Evolutionary conservation across 2,888 invertebrate species (phyloP).

Genomic region (Machimus atricapillus): DNA sequence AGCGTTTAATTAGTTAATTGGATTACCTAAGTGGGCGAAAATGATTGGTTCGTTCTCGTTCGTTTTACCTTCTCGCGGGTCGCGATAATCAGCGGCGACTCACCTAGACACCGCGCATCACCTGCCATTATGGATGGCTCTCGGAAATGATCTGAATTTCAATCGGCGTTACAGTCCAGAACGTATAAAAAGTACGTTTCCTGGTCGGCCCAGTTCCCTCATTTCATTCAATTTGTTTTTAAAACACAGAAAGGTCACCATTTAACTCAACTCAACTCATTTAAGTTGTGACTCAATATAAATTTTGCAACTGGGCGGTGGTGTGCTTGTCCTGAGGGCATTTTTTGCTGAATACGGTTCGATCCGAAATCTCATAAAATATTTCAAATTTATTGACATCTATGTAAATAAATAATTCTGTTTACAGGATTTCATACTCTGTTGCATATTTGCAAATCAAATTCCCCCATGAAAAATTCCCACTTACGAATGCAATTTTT

Average conservation of each 20-base stretch:
- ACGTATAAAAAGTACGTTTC: not conserved
- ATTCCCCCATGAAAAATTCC: too few relatives aligned
- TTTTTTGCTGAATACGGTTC: not conserved
- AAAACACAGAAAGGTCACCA: not conserved
- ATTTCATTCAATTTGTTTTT: not conserved
- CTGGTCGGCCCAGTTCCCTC: not conserved
- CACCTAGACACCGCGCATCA: not conserved
- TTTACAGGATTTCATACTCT: too few relatives aligned
- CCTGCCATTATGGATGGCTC: conserved; percentile 21
- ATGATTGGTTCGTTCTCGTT: conserved; percentile 14
- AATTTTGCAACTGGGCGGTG: not conserved
- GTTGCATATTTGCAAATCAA: too few relatives aligned
- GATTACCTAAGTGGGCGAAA: conserved; percentile 43
- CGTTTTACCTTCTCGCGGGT: not conserved
- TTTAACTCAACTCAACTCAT: not conserved
- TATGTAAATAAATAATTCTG: too few relatives aligned
- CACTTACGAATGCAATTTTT: too few relatives aligned
- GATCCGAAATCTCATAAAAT: too few relatives aligned
- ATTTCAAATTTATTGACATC: too few relatives aligned
- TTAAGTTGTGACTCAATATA: not conserved
- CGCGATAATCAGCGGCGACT: not conserved
- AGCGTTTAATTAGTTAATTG: conserved; percentile 42
- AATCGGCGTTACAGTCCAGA: not conserved
- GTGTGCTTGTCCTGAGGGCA: not conserved
- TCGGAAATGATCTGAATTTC: conserved; percentile 10